Evolutionary conservation across 2,797 vertebrate species (phyloP).

Genomic region (Hemitrygon akajei): DNA sequence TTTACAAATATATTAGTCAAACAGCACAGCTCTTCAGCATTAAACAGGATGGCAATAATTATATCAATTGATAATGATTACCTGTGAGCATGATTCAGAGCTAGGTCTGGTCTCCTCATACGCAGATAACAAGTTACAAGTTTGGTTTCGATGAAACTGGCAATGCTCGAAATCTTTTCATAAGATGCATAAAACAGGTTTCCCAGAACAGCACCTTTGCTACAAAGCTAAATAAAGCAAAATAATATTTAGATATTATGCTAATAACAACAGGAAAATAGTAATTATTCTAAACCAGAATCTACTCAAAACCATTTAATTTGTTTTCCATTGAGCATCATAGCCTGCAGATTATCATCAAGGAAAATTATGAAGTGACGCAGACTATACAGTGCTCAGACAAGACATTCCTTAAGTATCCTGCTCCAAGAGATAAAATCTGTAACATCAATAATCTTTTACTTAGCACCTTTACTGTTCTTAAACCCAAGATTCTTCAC

Average conservation of each 20-base stretch:
- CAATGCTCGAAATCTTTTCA: constrained; percentile 55
- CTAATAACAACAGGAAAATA: not conserved
- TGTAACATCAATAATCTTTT: not conserved
- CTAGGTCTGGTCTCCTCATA: constrained; percentile 55
- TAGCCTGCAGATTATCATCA: not conserved
- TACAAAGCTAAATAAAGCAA: constrained; percentile 53
- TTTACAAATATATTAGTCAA: not conserved
- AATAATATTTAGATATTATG: not conserved
- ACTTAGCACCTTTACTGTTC: not conserved
- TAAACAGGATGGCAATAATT: not conserved
- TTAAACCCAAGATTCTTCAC: not conserved
- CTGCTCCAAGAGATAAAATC: not conserved
- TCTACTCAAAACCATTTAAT: not conserved
- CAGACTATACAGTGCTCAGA: not conserved
- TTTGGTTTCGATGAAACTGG: constrained; percentile 60
- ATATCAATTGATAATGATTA: constrained; percentile 44
- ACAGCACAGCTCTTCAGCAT: not conserved
- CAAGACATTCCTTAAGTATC: not conserved
- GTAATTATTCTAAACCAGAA: not conserved
- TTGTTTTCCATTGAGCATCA: not conserved
- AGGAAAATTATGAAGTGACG: not conserved
- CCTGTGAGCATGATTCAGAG: constrained; percentile 62
- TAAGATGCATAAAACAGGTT: constrained; percentile 49
- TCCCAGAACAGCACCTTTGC: constrained; percentile 52
- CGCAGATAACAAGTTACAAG: constrained; percentile 58